phyloP scores from a whole-genome alignment of 2,888 invertebrate species.

The Strigamia transsilvanica region DNA sequence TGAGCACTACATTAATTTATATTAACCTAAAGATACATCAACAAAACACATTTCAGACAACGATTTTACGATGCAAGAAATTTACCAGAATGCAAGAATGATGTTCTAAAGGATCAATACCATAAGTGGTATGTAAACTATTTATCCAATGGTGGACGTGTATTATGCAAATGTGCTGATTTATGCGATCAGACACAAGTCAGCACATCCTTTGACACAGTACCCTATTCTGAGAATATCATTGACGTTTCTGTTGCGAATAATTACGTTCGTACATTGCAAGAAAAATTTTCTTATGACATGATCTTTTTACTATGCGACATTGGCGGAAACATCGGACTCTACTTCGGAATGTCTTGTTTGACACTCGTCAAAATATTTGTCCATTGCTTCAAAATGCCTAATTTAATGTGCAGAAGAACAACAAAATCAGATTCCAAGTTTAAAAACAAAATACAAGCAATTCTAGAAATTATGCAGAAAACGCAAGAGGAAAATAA shows the following conservation, averaged over 20 bases:
- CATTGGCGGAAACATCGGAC: neutral
- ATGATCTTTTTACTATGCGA: neutral
- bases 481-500: neutral
- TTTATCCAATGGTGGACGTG: too few relatives aligned
- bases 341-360: constrained; percentile 3
- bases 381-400: neutral
- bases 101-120: too few relatives aligned
- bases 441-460: neutral
- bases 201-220: neutral
- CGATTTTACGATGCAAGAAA: too few relatives aligned
- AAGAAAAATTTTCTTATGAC: neutral
- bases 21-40: too few relatives aligned
- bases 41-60: too few relatives aligned
- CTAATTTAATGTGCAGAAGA: neutral
- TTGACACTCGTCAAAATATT: neutral
- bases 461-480: neutral
- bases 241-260: neutral
- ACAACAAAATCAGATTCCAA: neutral
- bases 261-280: neutral
- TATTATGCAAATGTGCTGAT: neutral
- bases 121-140: too few relatives aligned
- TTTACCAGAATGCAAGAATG: too few relatives aligned
- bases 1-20: too few relatives aligned
- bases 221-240: neutral
- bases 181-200: neutral